These are phyloP conservation scores for Henicopernis longicauda DNA, from an alignment of 2,113 vertebrate species.

Conservation along the genomic window DNA sequence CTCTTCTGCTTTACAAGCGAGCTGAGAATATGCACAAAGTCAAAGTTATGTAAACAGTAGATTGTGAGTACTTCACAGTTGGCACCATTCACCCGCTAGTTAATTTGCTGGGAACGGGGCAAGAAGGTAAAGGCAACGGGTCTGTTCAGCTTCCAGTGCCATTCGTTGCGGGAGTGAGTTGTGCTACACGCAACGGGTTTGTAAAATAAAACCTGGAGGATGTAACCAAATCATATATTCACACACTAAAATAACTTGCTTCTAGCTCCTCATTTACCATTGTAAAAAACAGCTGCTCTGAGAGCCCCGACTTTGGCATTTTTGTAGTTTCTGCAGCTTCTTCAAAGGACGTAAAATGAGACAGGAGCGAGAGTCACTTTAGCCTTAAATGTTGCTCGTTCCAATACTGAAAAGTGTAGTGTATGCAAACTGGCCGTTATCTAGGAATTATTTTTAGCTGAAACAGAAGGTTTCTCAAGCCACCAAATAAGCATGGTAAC, in stretches of 20 bases:
- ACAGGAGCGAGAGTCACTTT: not conserved
- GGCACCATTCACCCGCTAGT: not conserved
- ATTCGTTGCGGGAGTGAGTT: fast-evolving
- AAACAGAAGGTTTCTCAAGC: slow-evolving; percentile 49
- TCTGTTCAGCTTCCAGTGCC: fast-evolving
- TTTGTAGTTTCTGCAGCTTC: not conserved
- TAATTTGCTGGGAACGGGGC: fast-evolving
- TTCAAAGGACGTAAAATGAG: not conserved
- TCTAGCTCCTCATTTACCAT: fast-evolving
- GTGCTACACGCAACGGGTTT: not conserved
- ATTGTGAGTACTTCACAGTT: not conserved
- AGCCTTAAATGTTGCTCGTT: not conserved
- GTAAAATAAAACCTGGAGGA: not conserved
- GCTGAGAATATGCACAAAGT: not conserved
- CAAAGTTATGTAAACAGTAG: not conserved
- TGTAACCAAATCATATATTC: not conserved
- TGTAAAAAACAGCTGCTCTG: not conserved
- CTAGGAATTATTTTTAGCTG: slow-evolving; percentile 65
- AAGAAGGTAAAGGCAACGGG: fast-evolving
- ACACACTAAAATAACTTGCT: not conserved
- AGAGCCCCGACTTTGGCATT: fast-evolving
- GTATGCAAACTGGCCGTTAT: not conserved
- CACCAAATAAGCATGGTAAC: not conserved
- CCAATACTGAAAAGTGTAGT: not conserved
- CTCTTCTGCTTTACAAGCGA: not conserved